phyloP scores from a whole-genome alignment of 2,113 vertebrate species.

The Struthidea cinerea region DNA sequence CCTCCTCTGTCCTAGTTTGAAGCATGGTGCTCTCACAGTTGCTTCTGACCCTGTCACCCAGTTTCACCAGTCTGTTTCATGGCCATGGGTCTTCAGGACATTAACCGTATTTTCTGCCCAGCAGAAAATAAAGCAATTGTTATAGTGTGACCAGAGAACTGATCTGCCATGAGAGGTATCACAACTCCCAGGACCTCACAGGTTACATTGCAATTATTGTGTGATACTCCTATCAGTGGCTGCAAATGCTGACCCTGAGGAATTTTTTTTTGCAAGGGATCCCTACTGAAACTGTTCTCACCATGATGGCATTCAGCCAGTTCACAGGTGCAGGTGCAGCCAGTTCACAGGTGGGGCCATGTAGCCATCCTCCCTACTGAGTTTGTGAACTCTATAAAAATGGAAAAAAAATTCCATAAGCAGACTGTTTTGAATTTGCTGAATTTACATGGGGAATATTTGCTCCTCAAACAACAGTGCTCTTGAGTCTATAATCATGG shows the following conservation, averaged over 20 bases:
- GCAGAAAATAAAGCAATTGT: background rate
- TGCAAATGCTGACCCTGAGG: background rate
- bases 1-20: background rate
- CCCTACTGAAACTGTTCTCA: background rate
- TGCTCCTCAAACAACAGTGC: background rate
- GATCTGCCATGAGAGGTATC: background rate
- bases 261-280: background rate
- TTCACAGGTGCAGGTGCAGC: background rate
- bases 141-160: background rate
- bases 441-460: background rate
- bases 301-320: too few species aligned
- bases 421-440: background rate
- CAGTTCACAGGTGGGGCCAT: too few species aligned
- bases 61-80: background rate
- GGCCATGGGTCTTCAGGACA: background rate
- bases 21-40: background rate
- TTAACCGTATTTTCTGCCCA: background rate
- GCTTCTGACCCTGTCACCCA: background rate
- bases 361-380: background rate
- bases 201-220: background rate
- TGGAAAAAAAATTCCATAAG: background rate
- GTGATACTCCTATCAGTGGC: background rate
- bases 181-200: background rate
- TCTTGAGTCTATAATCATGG: background rate
- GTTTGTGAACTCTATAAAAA: background rate